phyloP scores from a whole-genome alignment of 2,888 invertebrate genomes.

The Xanthia togata region DNA sequence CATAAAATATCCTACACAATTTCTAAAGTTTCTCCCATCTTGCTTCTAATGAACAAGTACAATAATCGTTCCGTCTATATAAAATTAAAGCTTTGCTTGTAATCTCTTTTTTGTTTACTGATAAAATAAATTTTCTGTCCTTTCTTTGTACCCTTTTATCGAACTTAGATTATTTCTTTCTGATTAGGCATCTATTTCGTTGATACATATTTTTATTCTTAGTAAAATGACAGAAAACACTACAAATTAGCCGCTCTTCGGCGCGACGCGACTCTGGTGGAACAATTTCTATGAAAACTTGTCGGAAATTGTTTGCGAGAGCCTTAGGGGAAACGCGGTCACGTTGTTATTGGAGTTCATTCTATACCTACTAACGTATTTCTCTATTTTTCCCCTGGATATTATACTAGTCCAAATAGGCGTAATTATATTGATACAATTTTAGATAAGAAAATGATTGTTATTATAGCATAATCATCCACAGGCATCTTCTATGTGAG shows the following conservation, averaged over 20 bases:
- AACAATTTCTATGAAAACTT: no score
- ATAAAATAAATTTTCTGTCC: neutral
- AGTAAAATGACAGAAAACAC: neutral
- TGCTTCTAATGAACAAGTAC: conserved; percentile 47
- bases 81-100: conserved; percentile 7
- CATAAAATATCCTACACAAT: conserved; percentile 48
- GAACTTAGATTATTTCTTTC: neutral
- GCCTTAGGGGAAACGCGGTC: no score
- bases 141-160: neutral
- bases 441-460: no score
- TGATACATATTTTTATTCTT: neutral
- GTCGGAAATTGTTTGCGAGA: no score
- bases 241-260: neutral
- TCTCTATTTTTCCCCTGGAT: no score
- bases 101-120: neutral
- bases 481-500: no score
- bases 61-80: conserved; percentile 4
- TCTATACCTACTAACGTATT: no score
- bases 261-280: no score
- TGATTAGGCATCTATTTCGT: neutral
- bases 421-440: no score
- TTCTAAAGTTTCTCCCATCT: conserved; percentile 50
- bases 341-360: no score
- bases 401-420: no score
- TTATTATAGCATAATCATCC: no score